Evolutionary conservation across 2,797 vertebrate species (phyloP).

Genomic region (Peromyscus nudipes): DNA sequence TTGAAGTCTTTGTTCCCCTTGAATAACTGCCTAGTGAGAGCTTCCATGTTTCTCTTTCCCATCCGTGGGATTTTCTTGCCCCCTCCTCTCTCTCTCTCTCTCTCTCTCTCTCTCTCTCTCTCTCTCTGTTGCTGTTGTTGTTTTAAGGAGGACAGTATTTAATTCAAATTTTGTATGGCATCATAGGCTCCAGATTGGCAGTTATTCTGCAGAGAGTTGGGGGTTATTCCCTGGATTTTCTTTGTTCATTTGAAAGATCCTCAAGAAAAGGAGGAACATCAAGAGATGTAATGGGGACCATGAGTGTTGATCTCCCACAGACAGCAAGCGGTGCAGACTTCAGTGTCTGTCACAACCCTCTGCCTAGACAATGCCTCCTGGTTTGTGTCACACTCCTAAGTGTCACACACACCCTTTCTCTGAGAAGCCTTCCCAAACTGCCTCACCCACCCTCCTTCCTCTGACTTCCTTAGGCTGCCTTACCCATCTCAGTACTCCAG

Average conservation of each 20-base stretch:
- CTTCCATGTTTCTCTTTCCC: background rate
- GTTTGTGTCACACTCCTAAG: background rate
- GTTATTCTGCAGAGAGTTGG: background rate
- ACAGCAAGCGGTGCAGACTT: background rate
- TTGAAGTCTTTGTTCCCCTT: background rate
- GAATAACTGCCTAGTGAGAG: background rate
- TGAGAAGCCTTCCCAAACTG: background rate
- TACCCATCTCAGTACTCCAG: background rate
- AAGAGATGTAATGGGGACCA: background rate
- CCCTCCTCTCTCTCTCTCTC: background rate
- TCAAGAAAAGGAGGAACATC: background rate
- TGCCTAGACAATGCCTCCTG: background rate
- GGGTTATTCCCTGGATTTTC: background rate
- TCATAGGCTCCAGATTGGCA: slow-evolving; percentile 16
- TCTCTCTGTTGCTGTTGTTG: background rate
- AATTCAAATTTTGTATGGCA: slow-evolving; percentile 50
- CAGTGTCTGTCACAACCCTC: background rate
- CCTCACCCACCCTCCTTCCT: background rate
- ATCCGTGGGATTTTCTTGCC: background rate
- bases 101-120: background rate
- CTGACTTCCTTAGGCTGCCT: background rate
- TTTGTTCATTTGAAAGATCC: slow-evolving; percentile 18
- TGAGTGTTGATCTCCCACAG: background rate
- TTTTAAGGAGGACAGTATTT: background rate
- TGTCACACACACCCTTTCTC: background rate